Conservation (phyloP, 1,140 invertebrate genomes). For the Lineus longissimus region DNA sequence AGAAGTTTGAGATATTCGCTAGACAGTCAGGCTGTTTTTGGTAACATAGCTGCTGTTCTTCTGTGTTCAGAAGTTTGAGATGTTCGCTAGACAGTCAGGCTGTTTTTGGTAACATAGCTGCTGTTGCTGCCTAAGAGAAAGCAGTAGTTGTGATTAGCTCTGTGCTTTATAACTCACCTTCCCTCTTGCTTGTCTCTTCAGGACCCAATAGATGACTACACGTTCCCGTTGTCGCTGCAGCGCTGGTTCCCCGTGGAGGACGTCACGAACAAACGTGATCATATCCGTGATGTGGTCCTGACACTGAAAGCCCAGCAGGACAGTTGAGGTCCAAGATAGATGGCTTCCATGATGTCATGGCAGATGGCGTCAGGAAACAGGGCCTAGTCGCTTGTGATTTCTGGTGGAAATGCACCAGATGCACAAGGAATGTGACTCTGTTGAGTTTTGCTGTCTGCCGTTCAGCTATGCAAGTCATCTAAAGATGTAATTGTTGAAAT, state of each 20-base stretch:
- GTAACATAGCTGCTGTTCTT: not conserved
- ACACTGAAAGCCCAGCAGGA: constrained; percentile 44
- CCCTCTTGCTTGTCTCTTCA: constrained; percentile 28
- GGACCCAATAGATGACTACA: constrained; percentile 52
- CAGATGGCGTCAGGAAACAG: constrained; percentile 13
- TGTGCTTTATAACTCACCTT: not conserved
- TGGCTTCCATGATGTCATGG: constrained; percentile 13
- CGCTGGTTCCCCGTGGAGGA: constrained; percentile 52
- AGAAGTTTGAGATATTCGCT: not conserved
- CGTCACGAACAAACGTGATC: constrained; percentile 46
- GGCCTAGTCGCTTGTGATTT: too few species aligned
- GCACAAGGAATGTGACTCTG: too few species aligned
- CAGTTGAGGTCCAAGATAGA: constrained; percentile 1
- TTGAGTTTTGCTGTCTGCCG: too few species aligned
- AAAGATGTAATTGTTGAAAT: too few species aligned
- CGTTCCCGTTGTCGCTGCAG: constrained; percentile 47
- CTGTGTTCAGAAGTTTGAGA: not conserved
- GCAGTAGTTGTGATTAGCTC: not conserved
- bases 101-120: not conserved
- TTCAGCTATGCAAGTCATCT: too few species aligned
- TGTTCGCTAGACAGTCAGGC: not conserved
- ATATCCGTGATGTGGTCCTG: constrained; percentile 50
- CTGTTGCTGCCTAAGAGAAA: not conserved
- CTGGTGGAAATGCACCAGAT: too few species aligned
- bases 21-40: too few species aligned